Conservation (phyloP, 2,888 invertebrate genomes). For the Drosophila pegasa region DNA sequence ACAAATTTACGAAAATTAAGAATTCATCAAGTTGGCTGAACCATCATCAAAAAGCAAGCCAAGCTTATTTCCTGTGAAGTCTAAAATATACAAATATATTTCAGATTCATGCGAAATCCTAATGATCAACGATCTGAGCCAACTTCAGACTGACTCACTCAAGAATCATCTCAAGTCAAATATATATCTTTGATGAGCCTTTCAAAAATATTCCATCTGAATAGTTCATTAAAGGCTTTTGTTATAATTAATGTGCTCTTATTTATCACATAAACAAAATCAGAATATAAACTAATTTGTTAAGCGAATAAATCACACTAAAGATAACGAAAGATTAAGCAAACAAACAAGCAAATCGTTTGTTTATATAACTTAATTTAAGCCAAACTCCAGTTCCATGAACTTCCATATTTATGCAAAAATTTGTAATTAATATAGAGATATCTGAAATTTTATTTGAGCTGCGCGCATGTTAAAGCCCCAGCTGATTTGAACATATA, state of each 20-base stretch:
- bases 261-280: neutral
- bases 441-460: slow-evolving; percentile 20
- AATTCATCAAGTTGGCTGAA: neutral
- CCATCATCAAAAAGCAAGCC: neutral
- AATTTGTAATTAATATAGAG: slow-evolving; percentile 14
- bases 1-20: neutral
- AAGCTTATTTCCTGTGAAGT: neutral
- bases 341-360: neutral
- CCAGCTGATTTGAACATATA: slow-evolving; percentile 17
- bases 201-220: neutral
- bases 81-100: neutral
- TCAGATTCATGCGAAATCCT: neutral
- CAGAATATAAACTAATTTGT: neutral
- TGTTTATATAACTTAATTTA: neutral
- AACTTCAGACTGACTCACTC: neutral
- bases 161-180: neutral
- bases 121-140: neutral
- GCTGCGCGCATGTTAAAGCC: slow-evolving; percentile 20
- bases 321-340: neutral
- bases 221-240: slow-evolving; percentile 5
- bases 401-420: slow-evolving; percentile 6
- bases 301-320: neutral
- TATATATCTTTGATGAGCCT: neutral
- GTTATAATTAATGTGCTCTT: neutral
- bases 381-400: neutral